Evolutionary conservation across 1,140 invertebrate species (phyloP).

Genomic region (Drosophila asahinai): DNA sequence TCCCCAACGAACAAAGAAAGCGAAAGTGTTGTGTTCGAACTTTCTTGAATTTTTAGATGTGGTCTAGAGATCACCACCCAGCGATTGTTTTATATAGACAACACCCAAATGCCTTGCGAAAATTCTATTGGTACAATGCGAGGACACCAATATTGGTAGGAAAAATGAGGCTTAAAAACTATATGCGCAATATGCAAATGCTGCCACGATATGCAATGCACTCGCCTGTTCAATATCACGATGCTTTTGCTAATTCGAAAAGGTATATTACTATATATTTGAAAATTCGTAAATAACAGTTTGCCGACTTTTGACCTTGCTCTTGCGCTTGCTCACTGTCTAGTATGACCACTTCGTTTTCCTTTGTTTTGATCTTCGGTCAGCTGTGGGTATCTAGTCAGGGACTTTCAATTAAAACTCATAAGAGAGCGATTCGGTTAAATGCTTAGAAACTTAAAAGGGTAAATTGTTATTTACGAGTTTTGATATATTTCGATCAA

Average conservation of each 20-base stretch:
- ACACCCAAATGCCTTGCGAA: conserved; percentile 44
- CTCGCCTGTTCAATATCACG: conserved; percentile 16
- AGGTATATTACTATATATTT: conserved; percentile 17
- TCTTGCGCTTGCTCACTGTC: too few relatives aligned
- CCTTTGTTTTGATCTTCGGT: too few relatives aligned
- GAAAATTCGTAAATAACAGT: too few relatives aligned
- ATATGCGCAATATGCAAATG: conserved; percentile 44
- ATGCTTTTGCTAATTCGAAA: conserved; percentile 20
- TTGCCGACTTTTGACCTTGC: too few relatives aligned
- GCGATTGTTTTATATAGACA: conserved; percentile 42
- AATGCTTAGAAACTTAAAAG: too few relatives aligned
- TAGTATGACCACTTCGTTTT: too few relatives aligned
- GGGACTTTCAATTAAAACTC: too few relatives aligned
- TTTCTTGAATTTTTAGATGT: conserved; percentile 30
- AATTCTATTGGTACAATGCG: conserved; percentile 53
- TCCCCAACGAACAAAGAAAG: conserved; percentile 4
- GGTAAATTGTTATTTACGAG: too few relatives aligned
- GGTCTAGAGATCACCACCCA: conserved; percentile 47
- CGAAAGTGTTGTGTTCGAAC: conserved; percentile 17
- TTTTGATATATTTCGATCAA: not conserved
- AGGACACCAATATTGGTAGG: conserved; percentile 42
- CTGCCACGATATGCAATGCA: conserved; percentile 41
- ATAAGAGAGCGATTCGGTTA: too few relatives aligned
- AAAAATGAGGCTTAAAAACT: conserved; percentile 41
- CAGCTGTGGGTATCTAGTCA: too few relatives aligned